Base-by-base conservation (phyloP, 2,888 invertebrate species). In the Leptinotarsa rubiginosa region DNA sequence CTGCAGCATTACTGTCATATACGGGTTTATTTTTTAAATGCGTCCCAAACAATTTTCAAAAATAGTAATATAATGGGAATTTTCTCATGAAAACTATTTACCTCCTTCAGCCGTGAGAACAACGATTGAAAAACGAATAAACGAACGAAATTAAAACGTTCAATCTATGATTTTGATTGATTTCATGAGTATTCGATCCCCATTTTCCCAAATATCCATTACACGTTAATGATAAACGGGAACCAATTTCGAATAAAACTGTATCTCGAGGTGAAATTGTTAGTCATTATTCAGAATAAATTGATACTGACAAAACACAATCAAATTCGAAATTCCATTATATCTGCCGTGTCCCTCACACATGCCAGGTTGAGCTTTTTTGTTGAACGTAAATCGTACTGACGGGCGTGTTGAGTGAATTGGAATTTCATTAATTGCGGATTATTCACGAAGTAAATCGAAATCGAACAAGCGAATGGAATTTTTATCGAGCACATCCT, bases 251-350 rank as follows among this genome's bases (percentile, higher is more conserved):
- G 22, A 67, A 67, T 56, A 56, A 54, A 68, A 54, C 52, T 68
- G 56, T 68, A 56, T 47, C 69, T 41, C 41, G 54, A 56, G 56
- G 47, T 69, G 31, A 69, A 59, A 69, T 69, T 69, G 52, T 56
- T 50, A 12, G 47, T 47, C 52, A 69, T 69, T 41, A 69, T 69
- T 56, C 47, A 15, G 69, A 41, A n/a, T 47, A 56, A 69, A 69
- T 69, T 69, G 69, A 20, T 47, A 59, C 20, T 47, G 56, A 56
- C 69, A 69, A 50, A 69, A 69, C 56, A 69, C 47, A 22, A 69
- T 69, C 20, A n/a, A 69, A 52, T 56, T 56, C 25, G 68, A 41
- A 68, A 54, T 68, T 18, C 47, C 56, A 69, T 69, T 69, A 69
- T 69, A 56, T 47, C 56, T 52, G 47, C 56, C 52, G 69, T 69